phyloP scores from a whole-genome alignment of 2,888 invertebrate species.

The Congeria kusceri region DNA sequence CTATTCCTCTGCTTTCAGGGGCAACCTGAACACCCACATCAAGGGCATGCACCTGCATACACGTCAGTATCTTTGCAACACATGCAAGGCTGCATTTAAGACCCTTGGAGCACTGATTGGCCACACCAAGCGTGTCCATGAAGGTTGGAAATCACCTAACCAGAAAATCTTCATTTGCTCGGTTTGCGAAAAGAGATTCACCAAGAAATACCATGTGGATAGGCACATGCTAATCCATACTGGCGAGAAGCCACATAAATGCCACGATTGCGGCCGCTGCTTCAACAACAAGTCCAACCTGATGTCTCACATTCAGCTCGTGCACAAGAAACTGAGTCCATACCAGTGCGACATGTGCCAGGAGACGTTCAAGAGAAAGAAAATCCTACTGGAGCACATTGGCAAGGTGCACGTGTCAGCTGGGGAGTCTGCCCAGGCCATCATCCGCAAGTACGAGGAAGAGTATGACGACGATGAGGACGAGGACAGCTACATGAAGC shows the following conservation, averaged over 20 bases:
- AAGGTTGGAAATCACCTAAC: conserved; percentile 83
- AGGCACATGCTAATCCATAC: conserved; percentile 83
- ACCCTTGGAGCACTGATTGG: conserved; percentile 83
- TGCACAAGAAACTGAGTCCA: conserved; percentile 77
- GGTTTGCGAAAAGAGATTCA: conserved; percentile 83
- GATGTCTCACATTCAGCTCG: conserved; percentile 81
- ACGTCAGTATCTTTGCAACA: conserved; percentile 81
- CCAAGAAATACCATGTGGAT: conserved; percentile 83
- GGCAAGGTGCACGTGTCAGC: conserved; percentile 80
- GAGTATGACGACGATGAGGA: conserved; percentile 78
- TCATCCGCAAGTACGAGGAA: conserved; percentile 78
- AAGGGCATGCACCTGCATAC: conserved; percentile 83
- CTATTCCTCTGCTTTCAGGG: conserved; percentile 82
- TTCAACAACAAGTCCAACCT: conserved; percentile 83
- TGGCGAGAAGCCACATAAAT: conserved; percentile 82
- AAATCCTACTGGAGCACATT: conserved; percentile 79
- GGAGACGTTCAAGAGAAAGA: conserved; percentile 82
- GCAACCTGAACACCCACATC: conserved; percentile 83
- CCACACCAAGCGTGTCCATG: conserved; percentile 82
- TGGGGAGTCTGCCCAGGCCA: conserved; percentile 80
- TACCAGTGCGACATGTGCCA: conserved; percentile 83
- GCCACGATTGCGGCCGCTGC: conserved; percentile 81
- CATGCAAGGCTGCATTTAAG: conserved; percentile 82
- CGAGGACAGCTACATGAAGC: conserved; percentile 56
- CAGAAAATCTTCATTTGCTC: conserved; percentile 83